Percentiles rank a stretch among this genome's conserved stretches.
Conservation (phyloP, 1,140 invertebrate species). For the Coenobita brevimanus region DNA sequence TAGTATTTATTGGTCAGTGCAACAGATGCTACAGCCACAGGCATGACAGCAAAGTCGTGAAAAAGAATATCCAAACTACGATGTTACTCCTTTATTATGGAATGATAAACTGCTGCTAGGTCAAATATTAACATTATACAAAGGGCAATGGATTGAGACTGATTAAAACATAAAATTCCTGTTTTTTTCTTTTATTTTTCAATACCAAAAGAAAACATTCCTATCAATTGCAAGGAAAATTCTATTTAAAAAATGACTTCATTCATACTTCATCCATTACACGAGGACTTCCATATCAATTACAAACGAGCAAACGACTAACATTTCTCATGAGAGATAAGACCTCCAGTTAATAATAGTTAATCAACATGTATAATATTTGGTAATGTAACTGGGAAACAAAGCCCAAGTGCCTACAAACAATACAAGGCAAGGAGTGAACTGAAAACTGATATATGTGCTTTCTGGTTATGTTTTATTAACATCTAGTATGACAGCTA, state of each 20-base stretch:
- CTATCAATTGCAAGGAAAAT: background rate
- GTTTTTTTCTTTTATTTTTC: background rate
- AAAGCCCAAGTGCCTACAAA: conserved; percentile 9
- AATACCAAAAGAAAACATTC: conserved; percentile 22
- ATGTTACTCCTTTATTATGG: conserved; percentile 59
- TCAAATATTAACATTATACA: conserved; percentile 16
- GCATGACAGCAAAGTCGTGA: conserved; percentile 59
- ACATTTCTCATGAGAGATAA: conserved; percentile 32
- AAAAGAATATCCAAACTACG: conserved; percentile 54
- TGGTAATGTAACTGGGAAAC: conserved; percentile 1
- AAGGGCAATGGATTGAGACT: background rate
- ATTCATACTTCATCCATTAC: background rate
- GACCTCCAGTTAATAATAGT: conserved; percentile 43
- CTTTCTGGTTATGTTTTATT: conserved; percentile 37
- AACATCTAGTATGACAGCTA: conserved; percentile 49
- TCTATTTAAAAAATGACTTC: conserved; percentile 13
- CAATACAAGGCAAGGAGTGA: conserved; percentile 5
- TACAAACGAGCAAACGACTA: conserved; percentile 53
- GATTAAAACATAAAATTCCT: background rate
- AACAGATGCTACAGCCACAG: conserved; percentile 61
- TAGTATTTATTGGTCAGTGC: conserved; percentile 63
- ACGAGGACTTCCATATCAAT: conserved; percentile 14
- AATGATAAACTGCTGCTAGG: conserved; percentile 54
- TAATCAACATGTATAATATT: conserved; percentile 21
- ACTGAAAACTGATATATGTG: conserved; percentile 42